A percentile compares a stretch with the other conserved stretches of the same genome.
Conservation (phyloP, 2,888 invertebrate species). For the Dichetophora obliterata region DNA sequence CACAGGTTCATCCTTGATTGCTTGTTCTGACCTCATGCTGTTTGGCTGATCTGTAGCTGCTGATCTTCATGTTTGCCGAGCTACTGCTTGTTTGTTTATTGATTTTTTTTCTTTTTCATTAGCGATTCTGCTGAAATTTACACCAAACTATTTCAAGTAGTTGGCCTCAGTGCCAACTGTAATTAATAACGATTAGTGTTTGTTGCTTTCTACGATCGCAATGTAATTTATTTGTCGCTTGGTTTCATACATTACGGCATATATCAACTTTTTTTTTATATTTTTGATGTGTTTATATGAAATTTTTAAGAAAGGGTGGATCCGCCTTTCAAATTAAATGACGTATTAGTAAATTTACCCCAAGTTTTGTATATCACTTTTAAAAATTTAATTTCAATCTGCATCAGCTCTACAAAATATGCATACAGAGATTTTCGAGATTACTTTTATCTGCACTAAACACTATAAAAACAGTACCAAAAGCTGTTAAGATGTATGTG, state of each 20-base stretch:
- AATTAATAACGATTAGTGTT: conserved; percentile 33
- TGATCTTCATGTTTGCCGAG: background rate
- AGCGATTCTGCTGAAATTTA: conserved; percentile 24
- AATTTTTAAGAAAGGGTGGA: no score
- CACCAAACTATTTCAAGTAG: background rate
- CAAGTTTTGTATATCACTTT: no score
- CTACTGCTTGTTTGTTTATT: background rate
- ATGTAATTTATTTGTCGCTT: conserved; percentile 7
- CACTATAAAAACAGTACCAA: no score
- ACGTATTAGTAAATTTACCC: no score
- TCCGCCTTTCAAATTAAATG: no score
- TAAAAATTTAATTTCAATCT: no score
- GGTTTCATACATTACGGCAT: background rate
- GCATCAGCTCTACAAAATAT: no score
- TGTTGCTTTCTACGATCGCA: background rate
- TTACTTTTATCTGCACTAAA: no score
- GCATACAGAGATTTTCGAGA: no score
- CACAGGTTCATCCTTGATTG: conserved; percentile 12
- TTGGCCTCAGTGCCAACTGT: conserved; percentile 23
- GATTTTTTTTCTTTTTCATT: background rate
- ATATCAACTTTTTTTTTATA: background rate
- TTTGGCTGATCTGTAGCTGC: background rate
- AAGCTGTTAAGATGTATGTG: no score
- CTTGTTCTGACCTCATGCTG: conserved; percentile 24
- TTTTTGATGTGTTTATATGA: conserved; percentile 22